A percentile compares a stretch with the other conserved stretches of the same genome.
Conservation (phyloP, 2,888 invertebrate species). For the Dorcus hopei region DNA sequence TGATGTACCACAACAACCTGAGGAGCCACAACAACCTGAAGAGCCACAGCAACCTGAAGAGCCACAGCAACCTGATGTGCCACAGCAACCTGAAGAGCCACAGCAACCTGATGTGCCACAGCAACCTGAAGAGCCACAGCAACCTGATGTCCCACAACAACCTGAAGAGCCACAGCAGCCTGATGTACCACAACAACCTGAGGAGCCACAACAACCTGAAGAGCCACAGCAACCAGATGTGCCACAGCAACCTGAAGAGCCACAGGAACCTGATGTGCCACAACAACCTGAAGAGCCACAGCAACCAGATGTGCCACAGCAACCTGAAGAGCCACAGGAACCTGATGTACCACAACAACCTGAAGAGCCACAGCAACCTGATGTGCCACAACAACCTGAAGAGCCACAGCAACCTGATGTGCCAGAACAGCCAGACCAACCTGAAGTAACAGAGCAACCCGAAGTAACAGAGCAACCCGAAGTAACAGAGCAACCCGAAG, state of each 20-base stretch:
- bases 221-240: conserved; percentile 47
- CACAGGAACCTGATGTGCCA: conserved; percentile 46
- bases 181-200: conserved; percentile 49
- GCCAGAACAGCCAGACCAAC: conserved; percentile 44
- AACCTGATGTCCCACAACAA: conserved; percentile 42
- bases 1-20: conserved; percentile 43
- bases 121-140: conserved; percentile 46
- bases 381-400: conserved; percentile 41
- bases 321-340: conserved; percentile 37
- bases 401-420: conserved; percentile 47
- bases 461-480: conserved; percentile 41
- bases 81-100: conserved; percentile 38
- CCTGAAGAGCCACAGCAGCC: conserved; percentile 46
- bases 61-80: conserved; percentile 40
- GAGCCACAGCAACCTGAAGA: conserved; percentile 48
- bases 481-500: conserved; percentile 41
- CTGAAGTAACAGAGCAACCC: conserved; percentile 52
- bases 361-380: conserved; percentile 35
- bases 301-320: conserved; percentile 31
- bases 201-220: conserved; percentile 21
- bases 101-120: conserved; percentile 43
- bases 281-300: conserved; percentile 43
- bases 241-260: conserved; percentile 46
- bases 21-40: conserved; percentile 48
- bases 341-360: conserved; percentile 51